These are phyloP conservation scores for Mallateleia sp. DNA, from an alignment of 2,888 invertebrate species.

Conservation along the genomic window DNA sequence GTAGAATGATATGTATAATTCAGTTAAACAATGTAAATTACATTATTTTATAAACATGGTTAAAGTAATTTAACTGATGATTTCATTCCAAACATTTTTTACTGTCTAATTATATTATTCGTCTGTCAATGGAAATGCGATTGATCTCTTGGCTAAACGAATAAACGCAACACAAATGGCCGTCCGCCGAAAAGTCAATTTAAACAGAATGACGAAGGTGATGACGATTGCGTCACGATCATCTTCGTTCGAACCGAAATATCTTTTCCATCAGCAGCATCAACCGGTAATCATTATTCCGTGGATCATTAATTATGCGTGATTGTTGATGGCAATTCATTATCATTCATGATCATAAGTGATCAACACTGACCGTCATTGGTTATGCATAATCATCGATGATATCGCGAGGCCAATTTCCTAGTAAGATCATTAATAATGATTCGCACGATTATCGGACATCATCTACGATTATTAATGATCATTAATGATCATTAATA, in stretches of 20 bases:
- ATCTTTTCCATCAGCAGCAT: background rate
- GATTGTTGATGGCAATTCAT: conserved; percentile 53
- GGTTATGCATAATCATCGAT: conserved; percentile 61
- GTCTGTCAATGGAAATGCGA: background rate
- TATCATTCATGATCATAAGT: conserved; percentile 66
- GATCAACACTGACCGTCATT: conserved; percentile 60
- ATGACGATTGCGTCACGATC: background rate
- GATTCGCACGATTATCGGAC: too few species aligned
- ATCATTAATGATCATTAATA: too few species aligned
- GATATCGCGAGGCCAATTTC: conserved; percentile 54
- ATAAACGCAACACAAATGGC: background rate
- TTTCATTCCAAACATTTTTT: conserved; percentile 4
- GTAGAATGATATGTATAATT: conserved; percentile 49
- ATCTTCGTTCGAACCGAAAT: conserved; percentile 2
- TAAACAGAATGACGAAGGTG: conserved; percentile 2
- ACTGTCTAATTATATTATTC: background rate
- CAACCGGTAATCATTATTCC: conserved; percentile 20
- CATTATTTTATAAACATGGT: conserved; percentile 38
- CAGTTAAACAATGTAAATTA: conserved; percentile 51
- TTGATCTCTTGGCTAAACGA: background rate
- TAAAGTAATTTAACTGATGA: conserved; percentile 29
- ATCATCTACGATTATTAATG: too few species aligned
- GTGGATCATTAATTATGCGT: conserved; percentile 54
- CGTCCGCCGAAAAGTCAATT: background rate
- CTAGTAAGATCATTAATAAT: conserved; percentile 52